A percentile compares a stretch with the other conserved stretches of the same genome.
Conservation (phyloP, 35 echinoderm and acorn worm species). For the Diadema setosum region DNA sequence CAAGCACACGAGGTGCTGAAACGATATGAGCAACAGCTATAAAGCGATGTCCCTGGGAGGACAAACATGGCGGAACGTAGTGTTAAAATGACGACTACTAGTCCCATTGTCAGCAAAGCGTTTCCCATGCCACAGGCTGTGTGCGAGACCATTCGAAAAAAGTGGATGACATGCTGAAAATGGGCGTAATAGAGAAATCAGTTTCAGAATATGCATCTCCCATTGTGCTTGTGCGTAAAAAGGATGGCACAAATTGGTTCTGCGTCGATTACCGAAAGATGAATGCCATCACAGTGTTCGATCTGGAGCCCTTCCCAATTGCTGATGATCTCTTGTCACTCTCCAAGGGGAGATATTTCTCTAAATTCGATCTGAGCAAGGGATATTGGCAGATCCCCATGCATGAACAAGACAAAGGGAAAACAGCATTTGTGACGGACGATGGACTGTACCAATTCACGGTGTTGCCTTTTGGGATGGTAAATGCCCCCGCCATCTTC, state of each 20-base stretch:
- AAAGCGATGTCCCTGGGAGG: too few relatives aligned
- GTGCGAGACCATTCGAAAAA: not conserved
- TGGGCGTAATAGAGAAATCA: constrained; percentile 41
- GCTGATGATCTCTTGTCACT: constrained; percentile 4
- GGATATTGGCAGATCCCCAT: constrained; percentile 72
- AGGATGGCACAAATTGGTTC: constrained; percentile 42
- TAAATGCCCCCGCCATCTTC: constrained; percentile 55
- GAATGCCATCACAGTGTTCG: constrained; percentile 57
- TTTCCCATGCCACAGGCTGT: constrained; percentile 36
- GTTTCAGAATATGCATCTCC: constrained; percentile 38
- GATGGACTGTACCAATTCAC: constrained; percentile 42
- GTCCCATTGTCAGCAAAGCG: too few relatives aligned
- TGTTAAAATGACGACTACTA: too few relatives aligned
- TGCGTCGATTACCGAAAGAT: constrained; percentile 54
- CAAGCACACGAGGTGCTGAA: too few relatives aligned
- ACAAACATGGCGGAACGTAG: too few relatives aligned
- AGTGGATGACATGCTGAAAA: constrained; percentile 27
- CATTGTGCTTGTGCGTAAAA: constrained; percentile 49
- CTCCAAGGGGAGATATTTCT: constrained; percentile 40
- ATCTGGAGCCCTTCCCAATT: constrained; percentile 62
- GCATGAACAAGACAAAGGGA: not conserved
- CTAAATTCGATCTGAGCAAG: constrained; percentile 45
- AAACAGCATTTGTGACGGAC: constrained; percentile 46
- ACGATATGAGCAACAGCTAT: too few relatives aligned
- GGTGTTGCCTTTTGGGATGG: constrained; percentile 47